phyloP scores from a whole-genome alignment of 35 echinoderm and acorn worm genomes.

The Stichopus chloronotus region DNA sequence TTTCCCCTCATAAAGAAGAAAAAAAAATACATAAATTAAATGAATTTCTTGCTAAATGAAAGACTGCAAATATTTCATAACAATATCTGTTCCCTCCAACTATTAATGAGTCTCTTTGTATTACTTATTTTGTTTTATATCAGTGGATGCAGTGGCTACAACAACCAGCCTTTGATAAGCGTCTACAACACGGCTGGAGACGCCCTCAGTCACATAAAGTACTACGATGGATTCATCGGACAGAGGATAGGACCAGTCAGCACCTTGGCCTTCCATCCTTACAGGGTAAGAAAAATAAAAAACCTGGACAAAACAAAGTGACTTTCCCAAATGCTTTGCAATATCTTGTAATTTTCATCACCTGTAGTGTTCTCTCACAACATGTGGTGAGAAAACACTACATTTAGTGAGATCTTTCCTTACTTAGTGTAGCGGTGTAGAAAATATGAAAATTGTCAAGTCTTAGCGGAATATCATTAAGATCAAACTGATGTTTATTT shows the following conservation, averaged over 20 bases:
- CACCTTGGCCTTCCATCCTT: constrained; percentile 92
- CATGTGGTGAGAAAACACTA: background rate
- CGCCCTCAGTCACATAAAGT: constrained; percentile 96
- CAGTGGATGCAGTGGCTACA: constrained; percentile 70
- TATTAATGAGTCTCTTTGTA: too few relatives aligned
- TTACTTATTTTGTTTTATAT: background rate
- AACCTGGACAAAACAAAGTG: background rate
- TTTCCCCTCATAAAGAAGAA: too few relatives aligned
- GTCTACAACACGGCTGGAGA: constrained; percentile 92
- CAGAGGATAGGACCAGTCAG: constrained; percentile 96
- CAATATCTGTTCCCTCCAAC: background rate
- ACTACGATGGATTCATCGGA: constrained; percentile 99
- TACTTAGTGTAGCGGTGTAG: too few relatives aligned
- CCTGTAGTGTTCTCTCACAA: background rate
- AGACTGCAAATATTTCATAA: background rate
- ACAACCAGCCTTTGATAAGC: constrained; percentile 88
- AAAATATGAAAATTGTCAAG: too few relatives aligned
- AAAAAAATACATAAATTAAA: too few relatives aligned
- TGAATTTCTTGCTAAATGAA: too few relatives aligned
- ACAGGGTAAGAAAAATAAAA: constrained; percentile 58
- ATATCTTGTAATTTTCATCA: background rate
- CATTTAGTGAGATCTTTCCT: too few relatives aligned
- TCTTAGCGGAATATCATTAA: too few relatives aligned
- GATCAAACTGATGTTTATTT: too few relatives aligned
- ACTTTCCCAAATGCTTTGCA: background rate